Base-by-base conservation (phyloP, 2,888 invertebrate species). In the Timema podura region DNA sequence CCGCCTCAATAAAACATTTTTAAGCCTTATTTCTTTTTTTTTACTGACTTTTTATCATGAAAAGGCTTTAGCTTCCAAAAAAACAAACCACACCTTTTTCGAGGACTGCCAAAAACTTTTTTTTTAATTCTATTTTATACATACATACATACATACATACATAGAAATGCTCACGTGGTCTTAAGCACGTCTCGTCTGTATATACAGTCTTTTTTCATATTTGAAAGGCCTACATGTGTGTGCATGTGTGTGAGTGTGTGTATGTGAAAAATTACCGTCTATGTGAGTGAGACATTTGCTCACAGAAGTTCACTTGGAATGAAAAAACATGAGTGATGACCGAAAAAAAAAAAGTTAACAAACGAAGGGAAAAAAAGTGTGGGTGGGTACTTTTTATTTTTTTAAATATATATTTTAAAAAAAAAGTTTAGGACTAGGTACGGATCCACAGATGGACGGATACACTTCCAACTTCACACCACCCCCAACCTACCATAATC, bases 1-100 rank as follows among this genome's bases (percentile, higher is more conserved):
- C 70, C 73, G 67, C 73, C 73, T 73, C 69, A 69, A 71, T 71
- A 65, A 67, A 70, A 73, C 69, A 73, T 73, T 73, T 73, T 73
- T 73, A 68, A 71, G 65, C 57, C 64, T 73, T 73, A 71, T 73
- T 73, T 71, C 72, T 73, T 70, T 70, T 69, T 64, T 73, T 73
- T 30, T 30, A 30, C 30, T 30, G 2, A 30, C 30, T 30, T 30
- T 30, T 30, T 30, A 30, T 30, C 30, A 30, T 30, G 30, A 30
- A 30, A 30, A 30, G 30, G 30, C 30, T 30, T 30, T 30, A 30
- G 30, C 30, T 30, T 30, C 30, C 30, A 30, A 2, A 30, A 30
- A 30, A 30, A 30, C n/a, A 30, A 30, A 30, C 30, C 30, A 30
- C 30, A 30, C 30, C 30, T 30, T 30, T 30, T 30, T 30, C 30